These are phyloP conservation scores for Gnatocerus cornutus DNA, from an alignment of 2,888 invertebrate species.

Conservation along the genomic window DNA sequence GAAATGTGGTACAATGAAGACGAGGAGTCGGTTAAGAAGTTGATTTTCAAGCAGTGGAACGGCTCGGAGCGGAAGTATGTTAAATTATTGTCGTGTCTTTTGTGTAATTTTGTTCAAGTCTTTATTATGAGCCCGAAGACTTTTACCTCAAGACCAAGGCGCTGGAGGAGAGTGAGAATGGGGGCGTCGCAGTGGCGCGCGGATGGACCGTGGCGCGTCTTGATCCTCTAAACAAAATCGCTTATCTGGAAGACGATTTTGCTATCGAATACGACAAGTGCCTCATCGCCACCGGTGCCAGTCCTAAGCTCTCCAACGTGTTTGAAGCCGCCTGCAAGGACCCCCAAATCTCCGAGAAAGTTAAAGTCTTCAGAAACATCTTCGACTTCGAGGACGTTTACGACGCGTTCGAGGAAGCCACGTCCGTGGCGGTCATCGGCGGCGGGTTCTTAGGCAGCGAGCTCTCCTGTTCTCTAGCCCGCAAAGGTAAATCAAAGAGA, in stretches of 20 bases:
- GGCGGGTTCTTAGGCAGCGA: conserved; percentile 96
- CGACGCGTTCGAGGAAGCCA: conserved; percentile 73
- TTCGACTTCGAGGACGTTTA: conserved; percentile 82
- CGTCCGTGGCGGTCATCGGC: conserved; percentile 88
- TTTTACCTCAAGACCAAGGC: conserved; percentile 83
- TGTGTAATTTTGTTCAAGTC: conserved; percentile 70
- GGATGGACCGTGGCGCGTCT: conserved; percentile 84
- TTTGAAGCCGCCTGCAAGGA: conserved; percentile 77
- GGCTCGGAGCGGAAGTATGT: conserved; percentile 85
- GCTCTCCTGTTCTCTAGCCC: conserved; percentile 89
- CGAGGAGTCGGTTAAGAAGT: conserved; percentile 74
- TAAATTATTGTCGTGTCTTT: neutral
- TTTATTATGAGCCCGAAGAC: conserved; percentile 89
- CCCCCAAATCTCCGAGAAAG: conserved; percentile 76
- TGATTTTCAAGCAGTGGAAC: conserved; percentile 94
- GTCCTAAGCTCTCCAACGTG: conserved; percentile 79
- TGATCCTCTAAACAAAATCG: conserved; percentile 78
- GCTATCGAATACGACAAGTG: conserved; percentile 88
- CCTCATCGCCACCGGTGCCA: conserved; percentile 90
- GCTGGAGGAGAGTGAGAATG: conserved; percentile 77
- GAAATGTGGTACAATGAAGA: conserved; percentile 92
- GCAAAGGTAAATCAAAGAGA: conserved; percentile 72
- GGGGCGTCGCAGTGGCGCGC: conserved; percentile 90
- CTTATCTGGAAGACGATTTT: conserved; percentile 80
- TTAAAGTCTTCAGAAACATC: conserved; percentile 81